These are phyloP conservation scores for Gallinago undulata DNA, from an alignment of 2,113 vertebrate species.

Conservation along the genomic window DNA sequence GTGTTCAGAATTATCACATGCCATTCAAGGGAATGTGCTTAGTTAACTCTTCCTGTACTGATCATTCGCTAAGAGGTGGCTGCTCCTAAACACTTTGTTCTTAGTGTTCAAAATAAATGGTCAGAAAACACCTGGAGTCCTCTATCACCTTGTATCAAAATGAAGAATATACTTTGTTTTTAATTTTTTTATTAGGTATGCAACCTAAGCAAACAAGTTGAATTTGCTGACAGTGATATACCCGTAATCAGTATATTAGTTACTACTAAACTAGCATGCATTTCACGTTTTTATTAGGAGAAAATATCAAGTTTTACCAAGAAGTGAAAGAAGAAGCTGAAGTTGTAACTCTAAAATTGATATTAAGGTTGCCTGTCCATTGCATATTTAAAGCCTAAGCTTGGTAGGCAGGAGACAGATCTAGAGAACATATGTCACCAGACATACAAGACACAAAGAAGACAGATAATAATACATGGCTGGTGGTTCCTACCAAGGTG, in stretches of 20 bases:
- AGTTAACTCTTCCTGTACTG: background rate
- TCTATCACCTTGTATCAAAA: background rate
- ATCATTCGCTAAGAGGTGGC: background rate
- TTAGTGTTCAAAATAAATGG: background rate
- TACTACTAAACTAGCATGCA: background rate
- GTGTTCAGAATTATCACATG: no score
- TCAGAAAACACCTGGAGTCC: background rate
- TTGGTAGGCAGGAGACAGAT: background rate
- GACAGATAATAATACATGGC: background rate
- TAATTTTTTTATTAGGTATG: background rate
- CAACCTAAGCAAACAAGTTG: background rate
- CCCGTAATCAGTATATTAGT: constrained; percentile 11
- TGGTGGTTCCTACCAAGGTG: background rate
- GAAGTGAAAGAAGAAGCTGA: constrained; percentile 25
- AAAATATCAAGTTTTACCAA: constrained; percentile 37
- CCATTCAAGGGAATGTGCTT: background rate
- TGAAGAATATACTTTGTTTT: background rate
- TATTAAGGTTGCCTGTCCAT: background rate
- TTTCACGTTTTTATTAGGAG: constrained; percentile 36
- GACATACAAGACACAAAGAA: no score
- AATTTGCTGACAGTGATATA: background rate
- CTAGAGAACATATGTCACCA: background rate
- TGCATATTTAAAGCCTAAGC: background rate
- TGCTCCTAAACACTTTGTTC: background rate
- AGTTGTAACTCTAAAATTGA: background rate